Base-by-base conservation (phyloP, 1,140 invertebrate species). In the Zaprionus tsacasi region DNA sequence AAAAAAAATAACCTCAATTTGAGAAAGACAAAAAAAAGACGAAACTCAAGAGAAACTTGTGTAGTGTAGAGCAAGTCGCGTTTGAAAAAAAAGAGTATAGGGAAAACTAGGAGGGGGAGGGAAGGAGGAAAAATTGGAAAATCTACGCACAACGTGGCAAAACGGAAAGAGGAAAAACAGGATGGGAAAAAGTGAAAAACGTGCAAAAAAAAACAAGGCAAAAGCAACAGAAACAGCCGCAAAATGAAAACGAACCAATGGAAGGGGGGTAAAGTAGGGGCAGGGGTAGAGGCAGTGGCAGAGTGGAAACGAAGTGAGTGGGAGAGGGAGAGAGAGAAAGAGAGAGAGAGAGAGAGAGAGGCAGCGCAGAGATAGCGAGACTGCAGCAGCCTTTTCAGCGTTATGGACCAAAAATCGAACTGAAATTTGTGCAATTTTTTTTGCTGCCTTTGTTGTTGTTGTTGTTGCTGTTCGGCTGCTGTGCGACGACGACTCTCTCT, bases 321-420 rank as follows among this genome's bases (percentile, higher is more conserved):
- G 21, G 21, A 21, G n/a, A 15, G 54, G 40, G 35, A 30, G 25
- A 33, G 21, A n/a, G 30, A 0, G 8, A 17, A 1, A 56, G 63
- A 30, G 36, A 15, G 27, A 40, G 45, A 61, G 36, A 30, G 48
- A 7, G 13, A 56, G 66, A 15, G 78, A 27, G 30, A 56, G 55
- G 48, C 8, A 60, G 40, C 8, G 3, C 12, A 15, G 21, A 76
- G 69, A 65, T 61, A 72, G 74, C 58, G 58, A 72, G 35, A 30
- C 27, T 30, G 27, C 58, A 58, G 66, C 43, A 70, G 45, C 30
- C 38, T 66, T 69, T 82, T 70, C 74, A 81, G 61, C 81, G 79
- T 89, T 88, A 81, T 88, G 81, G 55, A 80, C 70, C 85, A 89
- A 85, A 88, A 88, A 88, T 88, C 83, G 83, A 88, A 88, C 83